Conservation (phyloP, 2,888 invertebrate species). For the Mythimna lalbum region DNA sequence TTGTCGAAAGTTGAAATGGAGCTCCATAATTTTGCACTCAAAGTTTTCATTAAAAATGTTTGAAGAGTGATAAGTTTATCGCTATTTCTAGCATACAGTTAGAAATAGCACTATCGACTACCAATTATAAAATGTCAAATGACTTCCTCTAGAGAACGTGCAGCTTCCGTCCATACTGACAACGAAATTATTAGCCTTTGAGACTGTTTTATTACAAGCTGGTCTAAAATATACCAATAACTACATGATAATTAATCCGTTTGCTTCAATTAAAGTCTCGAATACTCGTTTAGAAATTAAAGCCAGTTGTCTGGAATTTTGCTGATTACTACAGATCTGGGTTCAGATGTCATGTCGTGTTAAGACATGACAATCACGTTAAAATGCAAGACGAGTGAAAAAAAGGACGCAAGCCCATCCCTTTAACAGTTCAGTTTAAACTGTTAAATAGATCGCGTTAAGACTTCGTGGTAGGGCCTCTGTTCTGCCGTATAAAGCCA, state of each 20-base stretch:
- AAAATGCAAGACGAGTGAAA: too few species aligned
- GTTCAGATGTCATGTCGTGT: too few species aligned
- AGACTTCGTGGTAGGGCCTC: too few species aligned
- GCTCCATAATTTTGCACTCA: neutral
- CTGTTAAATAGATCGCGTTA: too few species aligned
- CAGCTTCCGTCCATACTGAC: neutral
- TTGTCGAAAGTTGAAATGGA: neutral
- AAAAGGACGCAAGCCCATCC: too few species aligned
- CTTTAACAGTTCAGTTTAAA: too few species aligned
- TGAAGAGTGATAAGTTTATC: neutral
- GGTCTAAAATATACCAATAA: neutral
- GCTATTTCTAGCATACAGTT: neutral
- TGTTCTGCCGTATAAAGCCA: conserved; percentile 2
- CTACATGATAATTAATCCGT: neutral
- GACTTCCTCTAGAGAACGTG: neutral
- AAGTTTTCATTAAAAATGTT: neutral
- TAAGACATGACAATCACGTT: too few species aligned
- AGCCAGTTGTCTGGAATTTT: conserved; percentile 8
- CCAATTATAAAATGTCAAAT: conserved; percentile 17
- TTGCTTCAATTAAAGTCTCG: neutral
- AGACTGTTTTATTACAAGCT: neutral
- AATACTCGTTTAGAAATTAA: conserved; percentile 2
- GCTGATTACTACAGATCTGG: conserved; percentile 3
- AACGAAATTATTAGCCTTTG: conserved; percentile 13
- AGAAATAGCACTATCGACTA: neutral